Conservation (phyloP, 1,140 invertebrate genomes). For the Heliconius hewitsoni region DNA sequence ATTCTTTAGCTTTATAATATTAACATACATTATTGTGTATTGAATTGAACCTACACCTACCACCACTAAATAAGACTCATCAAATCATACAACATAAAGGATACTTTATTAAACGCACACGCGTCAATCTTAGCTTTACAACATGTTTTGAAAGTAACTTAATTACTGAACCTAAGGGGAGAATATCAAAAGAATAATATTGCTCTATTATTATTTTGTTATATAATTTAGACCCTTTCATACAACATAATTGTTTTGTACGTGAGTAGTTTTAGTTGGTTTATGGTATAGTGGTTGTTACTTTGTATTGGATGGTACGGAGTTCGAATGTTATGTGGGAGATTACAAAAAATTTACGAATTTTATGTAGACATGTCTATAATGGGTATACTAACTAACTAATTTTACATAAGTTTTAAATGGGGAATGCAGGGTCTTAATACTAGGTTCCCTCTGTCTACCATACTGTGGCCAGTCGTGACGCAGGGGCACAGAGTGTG, state of each 20-base stretch:
- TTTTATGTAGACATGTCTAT: no score
- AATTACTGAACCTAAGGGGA: conserved; percentile 2
- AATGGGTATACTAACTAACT: no score
- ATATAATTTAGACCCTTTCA: conserved; percentile 19
- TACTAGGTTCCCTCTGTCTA: no score
- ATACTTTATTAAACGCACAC: conserved; percentile 4
- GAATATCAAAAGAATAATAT: conserved; percentile 18
- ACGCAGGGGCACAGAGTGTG: no score
- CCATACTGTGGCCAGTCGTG: no score
- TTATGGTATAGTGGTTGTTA: not conserved
- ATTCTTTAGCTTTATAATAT: no score
- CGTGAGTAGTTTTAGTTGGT: not conserved
- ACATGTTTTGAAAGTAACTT: conserved; percentile 19
- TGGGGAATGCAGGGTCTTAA: no score
- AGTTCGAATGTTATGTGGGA: not conserved
- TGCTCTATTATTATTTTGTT: conserved; percentile 22
- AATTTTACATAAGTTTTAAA: no score
- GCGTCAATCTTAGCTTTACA: not conserved
- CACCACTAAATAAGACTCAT: not conserved
- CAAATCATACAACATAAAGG: not conserved
- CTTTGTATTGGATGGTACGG: not conserved
- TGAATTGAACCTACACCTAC: not conserved
- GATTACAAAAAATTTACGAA: no score
- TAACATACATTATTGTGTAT: no score
- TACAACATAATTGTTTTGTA: not conserved